These are phyloP conservation scores for Listronotus bonariensis DNA, from an alignment of 1,140 invertebrate species.

Conservation along the genomic window DNA sequence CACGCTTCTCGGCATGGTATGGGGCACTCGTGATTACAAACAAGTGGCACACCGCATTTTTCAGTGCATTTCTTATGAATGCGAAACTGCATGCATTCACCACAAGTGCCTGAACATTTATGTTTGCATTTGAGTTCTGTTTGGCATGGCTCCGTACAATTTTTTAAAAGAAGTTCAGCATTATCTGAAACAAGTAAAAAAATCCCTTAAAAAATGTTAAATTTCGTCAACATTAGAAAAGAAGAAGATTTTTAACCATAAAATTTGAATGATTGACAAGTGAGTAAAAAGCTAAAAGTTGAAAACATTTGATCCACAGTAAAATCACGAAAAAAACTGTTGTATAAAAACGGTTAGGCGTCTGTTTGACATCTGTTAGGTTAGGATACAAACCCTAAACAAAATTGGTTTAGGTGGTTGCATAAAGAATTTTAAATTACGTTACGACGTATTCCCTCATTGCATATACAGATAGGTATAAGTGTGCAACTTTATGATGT, in stretches of 20 bases:
- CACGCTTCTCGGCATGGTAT: slow-evolving; percentile 65
- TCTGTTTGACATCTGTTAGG: too few species aligned
- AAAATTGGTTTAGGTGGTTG: too few species aligned
- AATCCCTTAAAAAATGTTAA: background rate
- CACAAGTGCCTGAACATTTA: slow-evolving; percentile 64
- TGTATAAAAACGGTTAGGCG: too few species aligned
- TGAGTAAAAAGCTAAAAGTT: background rate
- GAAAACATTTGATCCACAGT: background rate
- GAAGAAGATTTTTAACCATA: too few species aligned
- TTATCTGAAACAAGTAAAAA: slow-evolving; percentile 11
- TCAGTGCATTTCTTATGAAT: slow-evolving; percentile 66
- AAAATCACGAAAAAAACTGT: too few species aligned
- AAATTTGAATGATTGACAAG: too few species aligned
- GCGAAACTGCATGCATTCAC: slow-evolving; percentile 63
- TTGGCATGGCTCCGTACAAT: slow-evolving; percentile 59
- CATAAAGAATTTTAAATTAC: too few species aligned
- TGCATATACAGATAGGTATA: too few species aligned
- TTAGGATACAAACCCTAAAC: too few species aligned
- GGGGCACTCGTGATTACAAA: slow-evolving; percentile 71
- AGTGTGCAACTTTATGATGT: too few species aligned
- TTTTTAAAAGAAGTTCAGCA: slow-evolving; percentile 39
- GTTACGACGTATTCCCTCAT: too few species aligned
- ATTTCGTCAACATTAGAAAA: too few species aligned
- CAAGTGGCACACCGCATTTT: slow-evolving; percentile 62
- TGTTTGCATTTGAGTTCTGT: slow-evolving; percentile 61